Evolutionary conservation across 2,888 invertebrate genomes (phyloP).

Genomic region (Acanthococcus lagerstroemiae): DNA sequence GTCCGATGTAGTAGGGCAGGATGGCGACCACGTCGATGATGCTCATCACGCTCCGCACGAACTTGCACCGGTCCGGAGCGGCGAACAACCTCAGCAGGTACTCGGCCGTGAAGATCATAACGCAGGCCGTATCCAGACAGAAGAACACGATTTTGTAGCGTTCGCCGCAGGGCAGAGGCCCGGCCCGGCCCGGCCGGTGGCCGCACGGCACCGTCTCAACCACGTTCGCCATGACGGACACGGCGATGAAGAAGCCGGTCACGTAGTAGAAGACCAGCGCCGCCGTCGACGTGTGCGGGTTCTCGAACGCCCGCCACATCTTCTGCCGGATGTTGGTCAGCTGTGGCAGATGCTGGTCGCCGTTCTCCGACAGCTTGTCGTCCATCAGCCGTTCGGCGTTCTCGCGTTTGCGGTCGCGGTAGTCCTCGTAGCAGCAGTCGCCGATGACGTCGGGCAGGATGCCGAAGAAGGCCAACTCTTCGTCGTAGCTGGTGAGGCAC

Average conservation of each 20-base stretch:
- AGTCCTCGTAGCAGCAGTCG: conserved; percentile 99
- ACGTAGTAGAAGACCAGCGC: conserved; percentile 99
- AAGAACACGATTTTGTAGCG: conserved; percentile 97
- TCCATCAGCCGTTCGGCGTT: conserved; percentile 97
- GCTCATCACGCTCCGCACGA: conserved; percentile 96
- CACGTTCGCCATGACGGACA: conserved; percentile 98
- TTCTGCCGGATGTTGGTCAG: conserved; percentile 81
- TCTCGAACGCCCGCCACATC: conserved; percentile 99
- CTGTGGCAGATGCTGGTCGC: conserved; percentile 74
- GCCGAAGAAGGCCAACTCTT: conserved; percentile 98
- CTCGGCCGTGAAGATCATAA: conserved; percentile 99
- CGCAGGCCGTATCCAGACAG: conserved; percentile 98
- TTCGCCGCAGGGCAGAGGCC: conserved; percentile 90
- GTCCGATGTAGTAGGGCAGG: conserved; percentile 95
- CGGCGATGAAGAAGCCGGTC: conserved; percentile 98
- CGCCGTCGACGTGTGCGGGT: conserved; percentile 96
- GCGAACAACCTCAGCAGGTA: conserved; percentile 91
- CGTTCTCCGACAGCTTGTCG: conserved; percentile 74
- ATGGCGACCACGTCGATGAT: conserved; percentile 99
- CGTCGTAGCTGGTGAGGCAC: conserved; percentile 97
- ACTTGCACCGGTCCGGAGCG: conserved; percentile 96
- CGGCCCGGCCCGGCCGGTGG: conserved; percentile 72
- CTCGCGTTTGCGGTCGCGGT: conserved; percentile 95
- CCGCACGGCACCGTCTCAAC: conserved; percentile 96
- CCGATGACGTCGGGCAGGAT: conserved; percentile 94